Evolutionary conservation across 2,797 vertebrate species (phyloP).

Genomic region (Meriones psammophilus): DNA sequence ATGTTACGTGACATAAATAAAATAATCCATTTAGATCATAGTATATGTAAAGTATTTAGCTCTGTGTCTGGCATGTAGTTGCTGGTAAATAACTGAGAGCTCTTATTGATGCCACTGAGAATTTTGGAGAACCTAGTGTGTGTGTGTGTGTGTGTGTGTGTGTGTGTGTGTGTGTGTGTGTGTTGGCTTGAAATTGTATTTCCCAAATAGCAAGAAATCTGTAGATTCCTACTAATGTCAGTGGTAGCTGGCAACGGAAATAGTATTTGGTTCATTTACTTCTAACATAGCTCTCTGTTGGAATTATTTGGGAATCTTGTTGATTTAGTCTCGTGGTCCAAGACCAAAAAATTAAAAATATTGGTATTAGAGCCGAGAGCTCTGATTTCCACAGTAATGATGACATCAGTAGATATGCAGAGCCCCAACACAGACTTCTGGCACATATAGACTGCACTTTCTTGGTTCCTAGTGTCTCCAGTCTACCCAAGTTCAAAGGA

Average conservation of each 20-base stretch:
- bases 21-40: neutral
- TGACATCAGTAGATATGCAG: neutral
- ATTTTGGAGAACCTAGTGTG: neutral
- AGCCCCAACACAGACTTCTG: neutral
- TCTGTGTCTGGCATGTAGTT: neutral
- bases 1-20: neutral
- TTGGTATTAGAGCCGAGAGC: neutral
- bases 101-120: neutral
- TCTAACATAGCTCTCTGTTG: neutral
- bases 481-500: neutral
- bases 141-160: too few relatives aligned
- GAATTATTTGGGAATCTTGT: neutral
- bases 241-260: neutral
- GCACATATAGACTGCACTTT: neutral
- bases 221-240: neutral
- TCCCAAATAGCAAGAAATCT: neutral
- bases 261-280: slow-evolving; percentile 25
- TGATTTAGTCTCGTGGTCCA: slow-evolving; percentile 11
- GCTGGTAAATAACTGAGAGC: neutral
- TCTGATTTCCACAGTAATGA: slow-evolving; percentile 8
- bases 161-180: neutral
- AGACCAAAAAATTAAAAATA: slow-evolving; percentile 26
- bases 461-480: neutral
- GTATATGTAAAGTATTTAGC: slow-evolving; percentile 20
- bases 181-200: slow-evolving; percentile 42